Evolutionary conservation across 2,888 invertebrate genomes (phyloP), one percentile per base, ranked within the genome.

Genomic region (Aricia artaxerxes): DNA sequence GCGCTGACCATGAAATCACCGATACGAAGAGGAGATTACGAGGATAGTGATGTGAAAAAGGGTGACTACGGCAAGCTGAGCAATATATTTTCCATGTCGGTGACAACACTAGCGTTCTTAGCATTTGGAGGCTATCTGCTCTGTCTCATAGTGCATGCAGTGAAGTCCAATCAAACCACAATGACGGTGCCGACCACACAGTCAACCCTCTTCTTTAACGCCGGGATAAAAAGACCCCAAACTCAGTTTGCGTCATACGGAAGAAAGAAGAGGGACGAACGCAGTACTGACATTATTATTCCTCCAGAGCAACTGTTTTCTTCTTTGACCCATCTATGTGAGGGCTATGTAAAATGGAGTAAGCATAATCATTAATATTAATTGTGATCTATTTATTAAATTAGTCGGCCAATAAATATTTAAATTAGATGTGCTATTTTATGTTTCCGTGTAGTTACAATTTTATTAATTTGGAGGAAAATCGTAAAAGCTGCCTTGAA

Each of bases 91-190:
- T 97, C 97, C 82, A 94, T 97, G 83, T 96, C 97, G 0, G 95
- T 98, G 11, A 97, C 97, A 0, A 96, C 97, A 0, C 89, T 98
- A 78, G 96, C 98, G 0, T 98, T 98, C 90, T 90, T 98, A 7
- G 98, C 98, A 0, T 98, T 98, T 85, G 98, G 97, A 0, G 98
- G 97, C 1, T 98, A 98, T 86, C 90, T 98, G 35, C 87, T 98
- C 1, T 97, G 97, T 84, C 91, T 98, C 76, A 96, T 97, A 78
- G 96, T 97, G 44, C 96, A 97, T 85, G 97, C 97, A 0, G 95
- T 97, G 78, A 96, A 96, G 85, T 95, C 95, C 35, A 97, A 97
- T 87, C 95, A 95, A 82, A 91, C 86, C 40, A 88, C 87, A 81
- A 86, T 85, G 44, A 75, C 82, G 0, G 83, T 88, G 16, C 88